These are phyloP conservation scores for Mastigias papua DNA, from an alignment of 30 jellyfish, hydroid and myxozoan genomes.

Conservation along the genomic window DNA sequence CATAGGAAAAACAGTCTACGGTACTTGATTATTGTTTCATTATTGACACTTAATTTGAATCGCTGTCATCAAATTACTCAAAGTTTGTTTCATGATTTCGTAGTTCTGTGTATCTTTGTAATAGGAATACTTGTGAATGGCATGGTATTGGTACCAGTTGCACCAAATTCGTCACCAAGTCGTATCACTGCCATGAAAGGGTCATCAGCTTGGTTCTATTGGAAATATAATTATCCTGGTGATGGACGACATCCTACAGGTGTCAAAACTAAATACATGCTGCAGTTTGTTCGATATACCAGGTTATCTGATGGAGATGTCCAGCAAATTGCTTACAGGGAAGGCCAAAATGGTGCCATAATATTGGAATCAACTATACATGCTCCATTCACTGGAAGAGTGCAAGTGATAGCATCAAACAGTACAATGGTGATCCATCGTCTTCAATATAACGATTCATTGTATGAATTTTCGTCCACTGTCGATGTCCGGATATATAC, in stretches of 20 bases:
- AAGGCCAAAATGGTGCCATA: background rate
- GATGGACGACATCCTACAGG: background rate
- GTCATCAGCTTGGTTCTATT: constrained; percentile 42
- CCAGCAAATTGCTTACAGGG: constrained; percentile 2
- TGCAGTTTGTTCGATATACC: background rate
- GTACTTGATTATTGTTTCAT: too few relatives aligned
- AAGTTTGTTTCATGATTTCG: too few relatives aligned
- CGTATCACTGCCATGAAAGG: background rate
- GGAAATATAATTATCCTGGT: constrained; percentile 30
- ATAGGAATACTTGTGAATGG: background rate
- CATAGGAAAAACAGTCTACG: too few relatives aligned
- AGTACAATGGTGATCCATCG: constrained; percentile 27
- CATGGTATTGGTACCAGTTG: background rate
- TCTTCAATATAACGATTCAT: constrained; percentile 20
- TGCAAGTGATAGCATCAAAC: constrained; percentile 20
- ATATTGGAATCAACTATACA: background rate
- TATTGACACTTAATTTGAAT: too few relatives aligned
- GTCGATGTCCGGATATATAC: background rate
- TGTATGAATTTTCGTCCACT: background rate
- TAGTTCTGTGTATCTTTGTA: too few relatives aligned
- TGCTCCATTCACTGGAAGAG: constrained; percentile 24
- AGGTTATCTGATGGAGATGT: background rate
- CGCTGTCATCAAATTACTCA: too few relatives aligned
- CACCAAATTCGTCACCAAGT: constrained; percentile 34
- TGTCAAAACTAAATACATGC: background rate